phyloP scores from a whole-genome alignment of 2,113 vertebrate genomes.

The Tichodroma muraria region DNA sequence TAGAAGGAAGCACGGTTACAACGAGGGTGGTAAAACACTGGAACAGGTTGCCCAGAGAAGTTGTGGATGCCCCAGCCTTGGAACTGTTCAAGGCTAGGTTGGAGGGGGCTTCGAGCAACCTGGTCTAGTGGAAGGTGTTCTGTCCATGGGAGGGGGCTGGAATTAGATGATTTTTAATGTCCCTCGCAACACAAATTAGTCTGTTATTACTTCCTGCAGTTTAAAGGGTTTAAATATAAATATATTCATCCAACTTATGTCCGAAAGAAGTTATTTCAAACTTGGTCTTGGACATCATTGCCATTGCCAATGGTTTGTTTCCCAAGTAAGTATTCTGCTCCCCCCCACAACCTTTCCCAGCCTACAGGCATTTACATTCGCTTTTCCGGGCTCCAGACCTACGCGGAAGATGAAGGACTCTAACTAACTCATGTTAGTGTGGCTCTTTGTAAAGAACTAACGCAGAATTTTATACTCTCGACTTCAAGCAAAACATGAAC shows the following conservation, averaged over 20 bases:
- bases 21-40: not conserved
- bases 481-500: not conserved
- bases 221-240: not conserved
- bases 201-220: too few species aligned
- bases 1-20: not conserved
- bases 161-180: not conserved
- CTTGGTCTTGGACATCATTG: not conserved
- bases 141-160: not conserved
- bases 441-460: not conserved
- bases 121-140: not conserved
- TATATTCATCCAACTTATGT: not conserved
- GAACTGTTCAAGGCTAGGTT: not conserved
- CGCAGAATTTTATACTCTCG: not conserved
- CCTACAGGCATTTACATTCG: not conserved
- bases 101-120: not conserved
- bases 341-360: not conserved
- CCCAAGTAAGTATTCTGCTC: not conserved
- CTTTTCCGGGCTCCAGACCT: not conserved
- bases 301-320: not conserved
- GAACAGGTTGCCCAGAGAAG: not conserved
- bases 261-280: not conserved
- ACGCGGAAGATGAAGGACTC: not conserved
- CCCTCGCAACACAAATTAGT: not conserved
- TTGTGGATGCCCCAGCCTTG: not conserved
- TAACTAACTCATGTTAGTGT: rapidly evolving